These are phyloP conservation scores for Aporrectodea caliginosa DNA, from an alignment of 1,140 invertebrate species.

Conservation along the genomic window DNA sequence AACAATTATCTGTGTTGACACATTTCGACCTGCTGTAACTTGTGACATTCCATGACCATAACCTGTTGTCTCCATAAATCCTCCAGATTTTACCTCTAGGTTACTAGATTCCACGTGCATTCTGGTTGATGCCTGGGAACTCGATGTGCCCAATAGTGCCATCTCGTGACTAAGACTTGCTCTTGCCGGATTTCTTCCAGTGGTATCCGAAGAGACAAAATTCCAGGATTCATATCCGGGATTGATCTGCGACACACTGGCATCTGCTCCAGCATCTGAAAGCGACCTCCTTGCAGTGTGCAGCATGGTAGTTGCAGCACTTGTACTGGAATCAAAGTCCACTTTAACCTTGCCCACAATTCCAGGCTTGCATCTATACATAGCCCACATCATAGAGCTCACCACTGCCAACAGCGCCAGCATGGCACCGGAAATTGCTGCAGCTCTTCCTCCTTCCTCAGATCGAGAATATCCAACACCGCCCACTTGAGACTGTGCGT, in stretches of 20 bases:
- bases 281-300: background rate
- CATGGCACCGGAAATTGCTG: constrained; percentile 45
- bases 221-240: background rate
- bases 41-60: background rate
- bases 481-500: no score
- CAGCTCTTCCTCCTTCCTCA: constrained; percentile 36
- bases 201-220: background rate
- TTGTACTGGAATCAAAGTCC: background rate
- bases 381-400: constrained; percentile 48
- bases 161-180: background rate
- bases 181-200: background rate
- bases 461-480: background rate
- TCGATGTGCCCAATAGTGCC: background rate
- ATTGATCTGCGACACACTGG: background rate
- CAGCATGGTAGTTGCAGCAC: background rate
- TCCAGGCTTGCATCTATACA: constrained; percentile 41
- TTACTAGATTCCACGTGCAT: no score
- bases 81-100: background rate
- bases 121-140: background rate
- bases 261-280: background rate
- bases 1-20: background rate
- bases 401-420: constrained; percentile 42
- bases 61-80: background rate
- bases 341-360: background rate
- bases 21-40: background rate